Evolutionary conservation across 2,113 vertebrate genomes (phyloP), one percentile per base, ranked within the genome.

Genomic region (Oreochromis spilurus): DNA sequence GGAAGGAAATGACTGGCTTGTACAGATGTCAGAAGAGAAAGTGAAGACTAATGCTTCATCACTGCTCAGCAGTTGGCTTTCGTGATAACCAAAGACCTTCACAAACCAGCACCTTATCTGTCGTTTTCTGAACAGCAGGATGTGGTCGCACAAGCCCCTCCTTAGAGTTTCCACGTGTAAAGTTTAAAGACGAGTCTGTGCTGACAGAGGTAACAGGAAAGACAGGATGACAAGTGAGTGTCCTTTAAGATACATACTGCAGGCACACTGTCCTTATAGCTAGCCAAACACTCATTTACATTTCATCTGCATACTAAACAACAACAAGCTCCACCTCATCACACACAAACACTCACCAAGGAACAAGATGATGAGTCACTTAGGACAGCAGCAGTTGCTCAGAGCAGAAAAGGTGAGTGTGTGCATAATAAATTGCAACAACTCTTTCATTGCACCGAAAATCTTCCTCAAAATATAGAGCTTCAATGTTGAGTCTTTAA

Each of bases 271-370:
- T 60, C 85, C 86, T 88, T 84, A 87, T 57, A 31, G 70, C 78
- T 21, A 65, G 62, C 55, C 45, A 45, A 80, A 53, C 2, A 36
- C 38, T 90, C 67, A 91, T 93, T 93, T 93, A 82, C 93, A 95
- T 93, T 54, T 89, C 40, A 87, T 92, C 43, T 90, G 79, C 91
- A 92, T 92, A 85, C 34, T 65, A 72, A 88, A 86, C 50, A 11
- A 55, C 50, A 65, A 84, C 45, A 58, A 70, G 19, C 67, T 43
- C 36, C 83, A 80, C 36, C 84, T 88, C 75, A 67, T 86, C 85
- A 34, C 77, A 80, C 17, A 45, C 21, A 87, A 45, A 85, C 36
- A 57, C 26, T 67, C 62, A 67, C 36, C 53, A 82, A 3, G 24
- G 10, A 84, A 36, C 17, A 21, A 52, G 24, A 67, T 38, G n/a